Conservation (phyloP, 2,797 vertebrate species). For the Spinus olivaceus region DNA sequence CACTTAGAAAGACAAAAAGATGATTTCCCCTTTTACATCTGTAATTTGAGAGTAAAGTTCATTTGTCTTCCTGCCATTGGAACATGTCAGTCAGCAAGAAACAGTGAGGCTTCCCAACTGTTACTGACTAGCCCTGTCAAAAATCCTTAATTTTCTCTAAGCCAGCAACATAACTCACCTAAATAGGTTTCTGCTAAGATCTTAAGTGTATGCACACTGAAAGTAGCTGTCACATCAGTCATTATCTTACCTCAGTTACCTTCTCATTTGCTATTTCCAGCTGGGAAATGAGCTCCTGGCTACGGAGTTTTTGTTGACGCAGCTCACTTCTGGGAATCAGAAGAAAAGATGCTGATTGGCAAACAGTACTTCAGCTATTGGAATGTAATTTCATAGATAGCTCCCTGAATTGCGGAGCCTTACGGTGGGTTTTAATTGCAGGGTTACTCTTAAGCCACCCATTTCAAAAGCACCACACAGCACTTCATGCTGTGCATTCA, state of each 20-base stretch:
- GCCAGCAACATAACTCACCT: slow-evolving; percentile 3
- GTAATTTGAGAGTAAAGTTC: not conserved
- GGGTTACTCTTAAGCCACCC: not conserved
- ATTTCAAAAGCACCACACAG: not conserved
- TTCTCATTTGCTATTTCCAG: slow-evolving; percentile 83
- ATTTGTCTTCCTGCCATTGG: not conserved
- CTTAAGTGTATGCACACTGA: not conserved
- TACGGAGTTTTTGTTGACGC: slow-evolving; percentile 85
- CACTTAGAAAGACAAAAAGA: not conserved
- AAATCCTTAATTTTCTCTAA: not conserved
- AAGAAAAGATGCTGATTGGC: slow-evolving; percentile 35
- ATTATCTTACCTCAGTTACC: slow-evolving; percentile 81
- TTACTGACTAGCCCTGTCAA: not conserved
- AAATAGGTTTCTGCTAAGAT: slow-evolving; percentile 13
- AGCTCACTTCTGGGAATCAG: slow-evolving; percentile 83
- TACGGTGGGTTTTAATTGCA: not conserved
- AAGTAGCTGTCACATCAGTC: not conserved
- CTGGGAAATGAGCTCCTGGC: slow-evolving; percentile 84
- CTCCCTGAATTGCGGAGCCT: not conserved
- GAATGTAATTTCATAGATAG: not conserved
- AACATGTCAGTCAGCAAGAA: not conserved
- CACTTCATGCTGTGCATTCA: not conserved
- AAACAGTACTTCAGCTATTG: not conserved
- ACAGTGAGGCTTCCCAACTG: not conserved
- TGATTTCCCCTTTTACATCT: not conserved